Evolutionary conservation across 2,888 invertebrate species (phyloP).

Genomic region (Volucella inflata): DNA sequence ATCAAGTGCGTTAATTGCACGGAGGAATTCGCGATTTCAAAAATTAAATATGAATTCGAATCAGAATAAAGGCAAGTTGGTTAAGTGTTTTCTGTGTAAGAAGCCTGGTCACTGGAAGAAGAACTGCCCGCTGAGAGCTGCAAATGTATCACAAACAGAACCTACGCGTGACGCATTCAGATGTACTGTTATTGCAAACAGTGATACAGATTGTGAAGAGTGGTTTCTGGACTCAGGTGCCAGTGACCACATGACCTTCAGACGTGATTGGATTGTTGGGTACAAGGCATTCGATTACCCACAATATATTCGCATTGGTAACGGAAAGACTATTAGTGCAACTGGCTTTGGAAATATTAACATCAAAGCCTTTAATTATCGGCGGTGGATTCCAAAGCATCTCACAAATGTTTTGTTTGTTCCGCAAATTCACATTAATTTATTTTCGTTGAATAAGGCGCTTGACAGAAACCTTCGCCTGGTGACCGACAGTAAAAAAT

Average conservation of each 20-base stretch:
- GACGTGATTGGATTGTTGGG: slow-evolving; percentile 7
- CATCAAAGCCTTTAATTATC: slow-evolving; percentile 8
- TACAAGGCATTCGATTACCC: too few relatives aligned
- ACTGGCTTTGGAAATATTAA: slow-evolving; percentile 5
- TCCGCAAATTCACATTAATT: slow-evolving; percentile 63
- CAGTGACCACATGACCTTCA: slow-evolving; percentile 27
- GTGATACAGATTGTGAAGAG: slow-evolving; percentile 24
- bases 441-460: too few relatives aligned
- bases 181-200: slow-evolving; percentile 12
- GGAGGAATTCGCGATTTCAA: too few relatives aligned
- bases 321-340: too few relatives aligned
- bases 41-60: too few relatives aligned
- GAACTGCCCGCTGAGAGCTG: slow-evolving; percentile 36
- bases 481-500: slow-evolving; percentile 45
- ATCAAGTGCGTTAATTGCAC: too few relatives aligned
- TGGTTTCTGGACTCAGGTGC: slow-evolving; percentile 41
- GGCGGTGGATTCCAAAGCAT: too few relatives aligned
- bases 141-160: slow-evolving; percentile 5
- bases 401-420: slow-evolving; percentile 69
- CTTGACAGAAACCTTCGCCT: slow-evolving; percentile 66
- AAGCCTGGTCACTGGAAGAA: too few relatives aligned
- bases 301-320: too few relatives aligned
- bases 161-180: neutral
- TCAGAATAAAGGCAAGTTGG: too few relatives aligned
- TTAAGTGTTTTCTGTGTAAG: too few relatives aligned